These are phyloP conservation scores for Sebastes taczanowskii DNA, from an alignment of 2,797 vertebrate species.

Conservation along the genomic window DNA sequence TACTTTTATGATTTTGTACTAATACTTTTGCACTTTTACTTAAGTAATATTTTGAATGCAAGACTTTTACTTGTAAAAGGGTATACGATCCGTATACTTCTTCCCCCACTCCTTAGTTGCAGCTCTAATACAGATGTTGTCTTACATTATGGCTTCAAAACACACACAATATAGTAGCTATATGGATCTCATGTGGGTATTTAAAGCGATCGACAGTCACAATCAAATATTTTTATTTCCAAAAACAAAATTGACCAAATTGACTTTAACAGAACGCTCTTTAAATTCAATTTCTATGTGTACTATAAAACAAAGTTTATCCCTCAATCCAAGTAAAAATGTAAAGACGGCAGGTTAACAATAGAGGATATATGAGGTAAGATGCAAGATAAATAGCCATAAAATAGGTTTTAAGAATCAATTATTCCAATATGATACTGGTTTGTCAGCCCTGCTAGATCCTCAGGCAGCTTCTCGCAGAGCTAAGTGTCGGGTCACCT, in stretches of 20 bases:
- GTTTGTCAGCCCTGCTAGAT: not conserved
- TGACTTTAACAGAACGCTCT: not conserved
- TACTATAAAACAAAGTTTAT: not conserved
- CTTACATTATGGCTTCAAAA: not conserved
- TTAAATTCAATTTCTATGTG: not conserved
- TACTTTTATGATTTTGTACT: no score
- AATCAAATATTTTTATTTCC: not conserved
- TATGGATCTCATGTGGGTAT: not conserved
- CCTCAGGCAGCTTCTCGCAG: not conserved
- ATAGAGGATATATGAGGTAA: not conserved
- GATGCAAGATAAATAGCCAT: not conserved
- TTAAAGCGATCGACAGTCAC: not conserved
- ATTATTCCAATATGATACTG: not conserved
- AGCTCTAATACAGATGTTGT: not conserved
- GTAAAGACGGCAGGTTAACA: not conserved
- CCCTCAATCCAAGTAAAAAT: not conserved
- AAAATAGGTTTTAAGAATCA: not conserved
- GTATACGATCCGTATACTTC: no score
- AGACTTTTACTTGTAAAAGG: no score
- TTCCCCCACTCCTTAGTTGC: no score
- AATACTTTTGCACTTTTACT: no score
- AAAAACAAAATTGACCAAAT: not conserved
- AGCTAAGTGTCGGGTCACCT: conserved; percentile 1
- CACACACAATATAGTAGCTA: not conserved
- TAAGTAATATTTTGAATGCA: no score